Evolutionary conservation across 2,113 vertebrate species (phyloP).

Genomic region (Sturnira hondurensis): DNA sequence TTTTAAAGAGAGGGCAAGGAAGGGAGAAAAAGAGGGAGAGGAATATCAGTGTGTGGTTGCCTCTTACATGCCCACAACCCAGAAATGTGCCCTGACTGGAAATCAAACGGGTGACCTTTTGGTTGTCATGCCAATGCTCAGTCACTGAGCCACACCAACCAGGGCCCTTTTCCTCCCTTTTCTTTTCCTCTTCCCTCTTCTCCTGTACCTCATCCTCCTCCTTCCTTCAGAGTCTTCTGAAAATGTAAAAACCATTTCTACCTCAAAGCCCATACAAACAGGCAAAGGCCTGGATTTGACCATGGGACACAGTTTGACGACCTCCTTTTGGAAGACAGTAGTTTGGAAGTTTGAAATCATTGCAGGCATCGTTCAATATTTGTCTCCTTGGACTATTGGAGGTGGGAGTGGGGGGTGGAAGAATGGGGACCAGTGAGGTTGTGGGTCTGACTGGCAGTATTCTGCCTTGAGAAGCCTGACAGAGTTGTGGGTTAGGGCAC

Average conservation of each 20-base stretch:
- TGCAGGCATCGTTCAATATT: not conserved
- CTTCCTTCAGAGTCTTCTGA: not conserved
- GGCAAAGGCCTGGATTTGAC: not conserved
- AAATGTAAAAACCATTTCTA: not conserved
- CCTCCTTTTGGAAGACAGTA: not conserved
- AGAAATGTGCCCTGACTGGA: too few relatives aligned
- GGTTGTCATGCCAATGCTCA: too few relatives aligned
- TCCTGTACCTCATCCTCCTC: not conserved
- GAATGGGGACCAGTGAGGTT: too few relatives aligned
- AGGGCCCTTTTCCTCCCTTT: too few relatives aligned
- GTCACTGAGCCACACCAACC: too few relatives aligned
- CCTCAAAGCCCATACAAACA: not conserved
- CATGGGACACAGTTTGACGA: not conserved
- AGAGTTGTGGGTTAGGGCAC: not conserved
- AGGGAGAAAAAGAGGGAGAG: too few relatives aligned
- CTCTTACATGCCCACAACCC: too few relatives aligned
- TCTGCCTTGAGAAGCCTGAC: not conserved
- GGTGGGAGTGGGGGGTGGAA: not conserved
- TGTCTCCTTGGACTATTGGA: not conserved
- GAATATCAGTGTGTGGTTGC: too few relatives aligned
- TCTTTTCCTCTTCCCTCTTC: not conserved
- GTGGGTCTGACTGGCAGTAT: not conserved
- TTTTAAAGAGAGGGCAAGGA: too few relatives aligned
- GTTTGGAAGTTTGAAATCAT: not conserved
- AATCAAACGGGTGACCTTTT: too few relatives aligned